Conservation (phyloP, 35 echinoderm and acorn worm species). For the Chiridota heheva region DNA sequence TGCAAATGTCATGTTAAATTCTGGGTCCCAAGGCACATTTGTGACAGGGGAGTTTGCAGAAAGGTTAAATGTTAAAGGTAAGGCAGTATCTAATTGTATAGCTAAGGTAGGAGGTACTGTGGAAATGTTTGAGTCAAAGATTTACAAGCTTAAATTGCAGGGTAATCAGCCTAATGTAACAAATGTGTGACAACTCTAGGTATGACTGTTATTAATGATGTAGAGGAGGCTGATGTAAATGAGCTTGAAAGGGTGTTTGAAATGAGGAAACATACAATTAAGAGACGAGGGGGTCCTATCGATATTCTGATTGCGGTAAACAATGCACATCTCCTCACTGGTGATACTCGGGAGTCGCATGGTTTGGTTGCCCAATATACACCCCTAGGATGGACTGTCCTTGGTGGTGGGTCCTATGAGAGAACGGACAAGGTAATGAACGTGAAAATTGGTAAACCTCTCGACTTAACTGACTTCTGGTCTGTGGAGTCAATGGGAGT, state of each 20-base stretch:
- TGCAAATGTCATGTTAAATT: slow-evolving; percentile 28
- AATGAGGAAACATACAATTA: neutral
- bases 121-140: slow-evolving; percentile 22
- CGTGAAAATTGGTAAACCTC: neutral
- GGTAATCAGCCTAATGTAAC: neutral
- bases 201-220: slow-evolving; percentile 14
- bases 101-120: slow-evolving; percentile 10
- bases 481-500: slow-evolving; percentile 22
- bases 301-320: slow-evolving; percentile 20
- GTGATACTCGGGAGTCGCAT: slow-evolving; percentile 1
- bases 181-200: slow-evolving; percentile 28
- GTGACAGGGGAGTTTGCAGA: slow-evolving; percentile 4
- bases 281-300: slow-evolving; percentile 18
- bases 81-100: slow-evolving; percentile 14
- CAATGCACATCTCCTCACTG: slow-evolving; percentile 1
- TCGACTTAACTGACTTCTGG: slow-evolving; percentile 26
- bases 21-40: slow-evolving; percentile 34
- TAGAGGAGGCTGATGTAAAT: neutral
- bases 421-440: neutral
- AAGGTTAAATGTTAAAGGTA: slow-evolving; percentile 14
- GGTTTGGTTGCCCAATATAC: neutral
- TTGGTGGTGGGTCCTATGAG: neutral
- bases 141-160: neutral
- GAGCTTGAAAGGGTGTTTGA: neutral
- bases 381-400: slow-evolving; percentile 16